A percentile compares a stretch with the other conserved stretches of the same genome.
Conservation (phyloP, 1,140 invertebrate genomes). For the Meloidogyne hapla region DNA sequence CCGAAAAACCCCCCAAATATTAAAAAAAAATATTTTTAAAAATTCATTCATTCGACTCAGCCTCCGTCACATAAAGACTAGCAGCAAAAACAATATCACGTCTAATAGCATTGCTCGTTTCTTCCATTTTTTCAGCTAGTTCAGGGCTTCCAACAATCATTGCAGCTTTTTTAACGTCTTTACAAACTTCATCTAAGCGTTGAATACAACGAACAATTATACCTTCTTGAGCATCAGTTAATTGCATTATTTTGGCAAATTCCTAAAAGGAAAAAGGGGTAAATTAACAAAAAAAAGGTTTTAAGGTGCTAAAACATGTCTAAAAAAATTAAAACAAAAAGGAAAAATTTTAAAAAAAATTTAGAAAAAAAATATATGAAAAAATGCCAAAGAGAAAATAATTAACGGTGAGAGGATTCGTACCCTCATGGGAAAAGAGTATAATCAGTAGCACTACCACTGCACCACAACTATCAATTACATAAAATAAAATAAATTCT, state of each 20-base stretch:
- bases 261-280: constrained; percentile 9
- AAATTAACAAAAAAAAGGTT: background rate
- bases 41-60: constrained; percentile 8
- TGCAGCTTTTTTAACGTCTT: constrained; percentile 85
- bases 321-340: too few species aligned
- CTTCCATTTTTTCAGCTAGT: constrained; percentile 88
- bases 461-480: too few species aligned
- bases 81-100: constrained; percentile 97
- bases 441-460: too few species aligned
- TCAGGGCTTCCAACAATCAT: constrained; percentile 86
- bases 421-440: too few species aligned
- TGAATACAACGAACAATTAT: constrained; percentile 96
- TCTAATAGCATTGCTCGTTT: constrained; percentile 86
- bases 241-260: constrained; percentile 79
- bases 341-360: too few species aligned
- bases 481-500: too few species aligned
- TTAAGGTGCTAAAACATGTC: too few species aligned
- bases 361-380: too few species aligned
- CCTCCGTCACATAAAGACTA: constrained; percentile 79
- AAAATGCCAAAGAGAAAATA: too few species aligned
- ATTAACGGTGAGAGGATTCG: too few species aligned
- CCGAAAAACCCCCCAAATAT: too few species aligned
- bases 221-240: constrained; percentile 93
- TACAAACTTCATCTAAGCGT: constrained; percentile 85
- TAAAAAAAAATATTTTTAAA: too few species aligned